These are phyloP conservation scores for Galbula dea DNA, from an alignment of 2,113 vertebrate genomes.

Conservation along the genomic window DNA sequence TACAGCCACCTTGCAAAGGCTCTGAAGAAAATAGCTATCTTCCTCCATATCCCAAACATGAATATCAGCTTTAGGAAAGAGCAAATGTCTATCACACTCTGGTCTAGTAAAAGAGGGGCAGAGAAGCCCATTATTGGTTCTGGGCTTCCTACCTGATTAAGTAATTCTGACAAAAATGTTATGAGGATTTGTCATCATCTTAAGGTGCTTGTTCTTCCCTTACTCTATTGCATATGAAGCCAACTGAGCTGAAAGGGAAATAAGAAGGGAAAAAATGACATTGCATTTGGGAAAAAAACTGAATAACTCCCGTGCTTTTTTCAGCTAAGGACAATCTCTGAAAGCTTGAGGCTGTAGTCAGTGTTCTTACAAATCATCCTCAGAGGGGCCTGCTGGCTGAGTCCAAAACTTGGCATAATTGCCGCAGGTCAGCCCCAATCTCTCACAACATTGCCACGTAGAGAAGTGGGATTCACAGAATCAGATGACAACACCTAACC, in stretches of 20 bases:
- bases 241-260: slow-evolving; percentile 31
- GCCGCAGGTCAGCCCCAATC: neutral
- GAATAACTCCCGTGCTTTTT: neutral
- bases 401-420: neutral
- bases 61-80: neutral
- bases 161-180: neutral
- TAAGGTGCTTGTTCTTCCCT: neutral
- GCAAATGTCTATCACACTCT: neutral
- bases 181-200: neutral
- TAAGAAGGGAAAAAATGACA: slow-evolving; percentile 49
- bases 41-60: neutral
- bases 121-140: neutral
- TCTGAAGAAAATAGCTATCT: neutral
- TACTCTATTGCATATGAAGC: neutral
- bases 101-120: neutral
- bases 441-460: neutral
- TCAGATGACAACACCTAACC: neutral
- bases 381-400: neutral
- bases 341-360: neutral
- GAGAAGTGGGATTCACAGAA: neutral
- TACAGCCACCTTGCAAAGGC: neutral
- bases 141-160: neutral
- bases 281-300: neutral
- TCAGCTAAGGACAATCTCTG: neutral
- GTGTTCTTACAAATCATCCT: neutral